A percentile compares a stretch with the other conserved stretches of the same genome.
phyloP scores from a whole-genome alignment of 2,797 vertebrate genomes.

The Cynodonichthys magdalenae region DNA sequence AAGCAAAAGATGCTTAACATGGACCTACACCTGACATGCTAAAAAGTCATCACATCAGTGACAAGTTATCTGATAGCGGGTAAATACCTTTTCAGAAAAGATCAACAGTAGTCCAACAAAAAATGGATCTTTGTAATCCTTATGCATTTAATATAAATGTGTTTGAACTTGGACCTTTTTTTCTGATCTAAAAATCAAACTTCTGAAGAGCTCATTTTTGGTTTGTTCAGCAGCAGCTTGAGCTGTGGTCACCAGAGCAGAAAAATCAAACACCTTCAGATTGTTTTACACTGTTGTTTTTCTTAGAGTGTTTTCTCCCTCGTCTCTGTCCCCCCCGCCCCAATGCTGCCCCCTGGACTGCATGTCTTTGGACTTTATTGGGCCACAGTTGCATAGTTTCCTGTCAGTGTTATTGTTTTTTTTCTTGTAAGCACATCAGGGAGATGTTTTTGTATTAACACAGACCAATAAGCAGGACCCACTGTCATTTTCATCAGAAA shows the following conservation, averaged over 20 bases:
- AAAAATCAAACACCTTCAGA: slow-evolving; percentile 35
- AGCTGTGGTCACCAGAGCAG: slow-evolving; percentile 21
- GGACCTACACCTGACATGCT: slow-evolving; percentile 3
- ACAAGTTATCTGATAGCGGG: neutral
- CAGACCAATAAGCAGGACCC: slow-evolving; percentile 41
- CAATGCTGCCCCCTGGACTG: slow-evolving; percentile 28
- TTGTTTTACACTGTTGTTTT: slow-evolving; percentile 30
- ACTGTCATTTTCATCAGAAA: slow-evolving; percentile 35
- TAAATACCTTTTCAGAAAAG: slow-evolving; percentile 30
- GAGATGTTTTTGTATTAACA: slow-evolving; percentile 52
- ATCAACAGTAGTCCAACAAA: slow-evolving; percentile 33
- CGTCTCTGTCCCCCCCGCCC: slow-evolving; percentile 23
- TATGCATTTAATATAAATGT: slow-evolving; percentile 13
- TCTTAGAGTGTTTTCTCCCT: slow-evolving; percentile 24
- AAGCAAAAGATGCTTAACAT: slow-evolving; percentile 7
- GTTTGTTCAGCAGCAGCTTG: slow-evolving; percentile 21
- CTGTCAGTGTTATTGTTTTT: slow-evolving; percentile 62
- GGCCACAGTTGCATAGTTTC: slow-evolving; percentile 49
- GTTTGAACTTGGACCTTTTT: slow-evolving; percentile 13
- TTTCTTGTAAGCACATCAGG: slow-evolving; percentile 46
- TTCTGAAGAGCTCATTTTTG: slow-evolving; percentile 23
- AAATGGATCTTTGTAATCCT: slow-evolving; percentile 16
- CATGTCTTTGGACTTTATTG: slow-evolving; percentile 60
- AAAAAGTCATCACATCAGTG: neutral
- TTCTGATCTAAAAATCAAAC: slow-evolving; percentile 24